Conservation (phyloP, 2,888 invertebrate species). For the Aethes cnicana region DNA sequence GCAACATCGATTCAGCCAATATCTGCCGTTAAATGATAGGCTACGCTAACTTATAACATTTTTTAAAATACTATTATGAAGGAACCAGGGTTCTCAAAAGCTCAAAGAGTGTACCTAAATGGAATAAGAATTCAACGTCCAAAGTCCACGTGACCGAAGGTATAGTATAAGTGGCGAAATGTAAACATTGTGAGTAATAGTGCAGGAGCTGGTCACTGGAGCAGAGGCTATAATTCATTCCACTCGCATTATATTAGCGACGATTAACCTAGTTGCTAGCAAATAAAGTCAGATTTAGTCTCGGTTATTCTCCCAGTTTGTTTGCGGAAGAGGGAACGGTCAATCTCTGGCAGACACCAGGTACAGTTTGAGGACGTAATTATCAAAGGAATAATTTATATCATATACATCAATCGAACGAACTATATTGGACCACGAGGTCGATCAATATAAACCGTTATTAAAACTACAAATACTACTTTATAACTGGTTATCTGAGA, state of each 20-base stretch:
- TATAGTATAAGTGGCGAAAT: conserved; percentile 35
- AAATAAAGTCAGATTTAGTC: conserved; percentile 49
- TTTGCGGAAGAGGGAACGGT: conserved; percentile 29
- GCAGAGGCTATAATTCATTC: conserved; percentile 46
- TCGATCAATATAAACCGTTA: conserved; percentile 20
- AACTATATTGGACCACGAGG: conserved; percentile 18
- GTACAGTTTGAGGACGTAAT: conserved; percentile 12
- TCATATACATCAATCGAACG: conserved; percentile 22
- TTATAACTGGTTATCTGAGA: too few relatives aligned
- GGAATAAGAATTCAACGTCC: not conserved
- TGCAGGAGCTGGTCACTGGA: conserved; percentile 56
- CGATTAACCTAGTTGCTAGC: conserved; percentile 67
- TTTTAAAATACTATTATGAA: not conserved
- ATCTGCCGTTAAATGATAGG: conserved; percentile 1
- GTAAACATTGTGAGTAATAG: conserved; percentile 61
- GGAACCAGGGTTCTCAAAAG: too few relatives aligned
- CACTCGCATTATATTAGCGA: conserved; percentile 55
- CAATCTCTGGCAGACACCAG: conserved; percentile 23
- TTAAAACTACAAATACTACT: too few relatives aligned
- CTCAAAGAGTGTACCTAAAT: not conserved
- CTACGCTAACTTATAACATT: not conserved
- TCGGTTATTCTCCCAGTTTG: conserved; percentile 43
- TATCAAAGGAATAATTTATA: conserved; percentile 27
- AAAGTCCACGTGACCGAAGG: conserved; percentile 3
- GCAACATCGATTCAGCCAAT: conserved; percentile 1